Percentiles rank a stretch among this genome's conserved stretches.
phyloP scores from a whole-genome alignment of 2,797 vertebrate genomes.

The Anguilla megastoma region DNA sequence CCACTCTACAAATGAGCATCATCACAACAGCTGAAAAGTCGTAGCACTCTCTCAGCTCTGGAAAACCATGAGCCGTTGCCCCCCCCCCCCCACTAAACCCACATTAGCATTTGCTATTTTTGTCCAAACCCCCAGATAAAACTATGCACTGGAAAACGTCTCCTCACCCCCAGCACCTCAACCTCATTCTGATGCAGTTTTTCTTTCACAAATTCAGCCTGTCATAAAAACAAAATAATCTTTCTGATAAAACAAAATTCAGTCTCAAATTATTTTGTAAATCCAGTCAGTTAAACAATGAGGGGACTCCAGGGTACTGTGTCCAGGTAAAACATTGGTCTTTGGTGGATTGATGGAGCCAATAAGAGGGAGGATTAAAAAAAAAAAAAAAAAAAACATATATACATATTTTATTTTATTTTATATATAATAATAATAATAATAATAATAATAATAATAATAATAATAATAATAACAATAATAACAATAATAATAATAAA shows the following conservation, averaged over 20 bases:
- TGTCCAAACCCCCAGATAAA: constrained; percentile 72
- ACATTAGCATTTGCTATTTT: constrained; percentile 74
- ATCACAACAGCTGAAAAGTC: constrained; percentile 74
- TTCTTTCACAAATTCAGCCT: constrained; percentile 10
- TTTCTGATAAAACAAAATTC: constrained; percentile 62
- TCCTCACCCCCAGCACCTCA: neutral
- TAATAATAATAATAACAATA: too few relatives aligned
- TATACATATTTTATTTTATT: too few relatives aligned
- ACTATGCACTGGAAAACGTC: constrained; percentile 49
- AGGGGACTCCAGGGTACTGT: neutral
- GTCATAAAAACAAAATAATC: constrained; percentile 49
- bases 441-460: too few relatives aligned
- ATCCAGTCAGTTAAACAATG: neutral
- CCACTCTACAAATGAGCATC: constrained; percentile 68
- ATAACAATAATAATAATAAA: too few relatives aligned
- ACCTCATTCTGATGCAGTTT: neutral
- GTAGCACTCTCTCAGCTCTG: constrained; percentile 60
- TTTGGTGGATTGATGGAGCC: neutral
- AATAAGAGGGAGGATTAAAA: too few relatives aligned
- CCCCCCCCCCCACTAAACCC: constrained; percentile 58
- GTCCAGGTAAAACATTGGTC: neutral
- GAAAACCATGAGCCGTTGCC: constrained; percentile 74
- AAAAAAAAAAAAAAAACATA: too few relatives aligned
- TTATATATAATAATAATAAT: too few relatives aligned
- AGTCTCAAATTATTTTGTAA: too few relatives aligned